phyloP scores from a whole-genome alignment of 2,888 invertebrate species.

The Drosophila paramelanica region DNA sequence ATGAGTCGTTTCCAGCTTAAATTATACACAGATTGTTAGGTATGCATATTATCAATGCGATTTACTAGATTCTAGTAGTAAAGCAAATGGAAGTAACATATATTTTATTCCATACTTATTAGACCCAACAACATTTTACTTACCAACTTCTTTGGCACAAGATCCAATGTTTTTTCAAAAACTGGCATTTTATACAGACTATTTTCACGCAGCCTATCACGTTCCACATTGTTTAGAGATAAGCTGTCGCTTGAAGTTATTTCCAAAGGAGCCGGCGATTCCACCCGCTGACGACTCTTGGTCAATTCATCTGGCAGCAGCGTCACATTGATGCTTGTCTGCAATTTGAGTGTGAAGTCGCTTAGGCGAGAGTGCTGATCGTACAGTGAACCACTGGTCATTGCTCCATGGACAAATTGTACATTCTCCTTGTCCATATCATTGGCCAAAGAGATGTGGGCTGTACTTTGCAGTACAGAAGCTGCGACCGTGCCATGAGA shows the following conservation, averaged over 20 bases:
- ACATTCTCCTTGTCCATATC: slow-evolving; percentile 51
- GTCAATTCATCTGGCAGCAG: slow-evolving; percentile 52
- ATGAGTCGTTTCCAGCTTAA: slow-evolving; percentile 13
- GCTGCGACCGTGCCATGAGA: slow-evolving; percentile 19
- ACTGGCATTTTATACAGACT: slow-evolving; percentile 26
- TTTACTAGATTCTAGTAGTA: too few species aligned
- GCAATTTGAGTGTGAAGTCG: slow-evolving; percentile 47
- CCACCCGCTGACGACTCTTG: background rate
- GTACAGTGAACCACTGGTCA: background rate
- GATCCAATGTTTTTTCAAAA: slow-evolving; percentile 58
- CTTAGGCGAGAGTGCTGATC: slow-evolving; percentile 25
- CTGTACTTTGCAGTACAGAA: slow-evolving; percentile 39
- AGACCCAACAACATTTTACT: background rate
- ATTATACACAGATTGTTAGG: background rate
- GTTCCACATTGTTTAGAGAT: slow-evolving; percentile 37
- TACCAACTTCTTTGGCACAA: slow-evolving; percentile 41
- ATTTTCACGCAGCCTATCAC: slow-evolving; percentile 34
- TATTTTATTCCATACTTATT: too few species aligned
- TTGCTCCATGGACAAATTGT: slow-evolving; percentile 1
- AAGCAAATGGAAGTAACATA: too few species aligned
- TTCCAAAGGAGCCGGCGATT: slow-evolving; percentile 10
- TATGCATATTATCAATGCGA: too few species aligned
- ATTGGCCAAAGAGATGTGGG: slow-evolving; percentile 2
- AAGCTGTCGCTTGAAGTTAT: slow-evolving; percentile 42
- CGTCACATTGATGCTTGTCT: slow-evolving; percentile 61